Evolutionary conservation across 35 echinoderm and acorn worm species (phyloP).

Genomic region (Lytechinus pictus): DNA sequence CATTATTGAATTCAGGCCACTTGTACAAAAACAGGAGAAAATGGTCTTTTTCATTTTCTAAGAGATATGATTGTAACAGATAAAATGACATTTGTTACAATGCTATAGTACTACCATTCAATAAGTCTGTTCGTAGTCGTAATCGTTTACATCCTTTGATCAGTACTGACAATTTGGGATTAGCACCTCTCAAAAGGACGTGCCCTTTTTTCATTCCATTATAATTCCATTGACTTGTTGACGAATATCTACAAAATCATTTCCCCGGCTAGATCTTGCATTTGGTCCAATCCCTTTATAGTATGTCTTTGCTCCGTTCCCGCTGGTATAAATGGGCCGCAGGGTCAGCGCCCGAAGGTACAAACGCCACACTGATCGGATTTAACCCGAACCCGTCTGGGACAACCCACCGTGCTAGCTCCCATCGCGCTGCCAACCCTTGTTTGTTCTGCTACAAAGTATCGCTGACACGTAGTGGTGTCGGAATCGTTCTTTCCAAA

Average conservation of each 20-base stretch:
- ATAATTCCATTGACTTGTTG: slow-evolving; percentile 3
- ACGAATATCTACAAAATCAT: slow-evolving; percentile 4
- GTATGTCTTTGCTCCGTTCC: neutral
- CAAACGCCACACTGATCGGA: neutral
- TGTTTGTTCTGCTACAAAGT: slow-evolving; percentile 47
- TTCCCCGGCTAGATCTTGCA: neutral
- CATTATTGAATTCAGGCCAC: too few relatives aligned
- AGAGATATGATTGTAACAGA: too few relatives aligned
- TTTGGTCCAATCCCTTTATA: neutral
- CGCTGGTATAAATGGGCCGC: slow-evolving; percentile 26
- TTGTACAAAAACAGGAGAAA: too few relatives aligned
- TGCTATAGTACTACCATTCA: neutral
- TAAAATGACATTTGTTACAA: neutral
- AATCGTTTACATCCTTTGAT: slow-evolving; percentile 20
- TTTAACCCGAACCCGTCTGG: slow-evolving; percentile 22
- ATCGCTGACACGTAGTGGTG: slow-evolving; percentile 51
- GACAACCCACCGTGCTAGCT: slow-evolving; percentile 31
- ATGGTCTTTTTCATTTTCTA: too few relatives aligned
- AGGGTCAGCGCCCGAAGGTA: slow-evolving; percentile 46
- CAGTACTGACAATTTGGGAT: slow-evolving; percentile 38
- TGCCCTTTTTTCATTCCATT: slow-evolving; percentile 11
- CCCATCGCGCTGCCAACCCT: neutral
- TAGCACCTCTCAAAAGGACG: slow-evolving; percentile 14
- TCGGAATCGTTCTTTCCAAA: slow-evolving; percentile 25
- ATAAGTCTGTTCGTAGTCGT: neutral